Evolutionary conservation across 2,113 vertebrate genomes (phyloP), one percentile per base, ranked within the genome.

Genomic region (Porphyrio hochstetteri): DNA sequence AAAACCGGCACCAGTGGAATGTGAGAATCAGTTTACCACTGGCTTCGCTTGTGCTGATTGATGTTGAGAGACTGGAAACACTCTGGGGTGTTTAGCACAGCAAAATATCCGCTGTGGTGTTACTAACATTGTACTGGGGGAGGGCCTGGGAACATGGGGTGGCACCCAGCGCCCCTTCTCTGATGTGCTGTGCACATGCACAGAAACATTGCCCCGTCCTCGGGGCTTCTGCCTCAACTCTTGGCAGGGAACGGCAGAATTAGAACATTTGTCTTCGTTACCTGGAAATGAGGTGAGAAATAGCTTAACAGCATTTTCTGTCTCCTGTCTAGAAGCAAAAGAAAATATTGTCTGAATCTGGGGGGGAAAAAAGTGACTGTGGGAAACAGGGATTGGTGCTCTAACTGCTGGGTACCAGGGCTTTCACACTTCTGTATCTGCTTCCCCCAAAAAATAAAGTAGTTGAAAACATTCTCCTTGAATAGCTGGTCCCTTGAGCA

Each of bases 21-120:
- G 88, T 63, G 84, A 93, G 92, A 95, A 95, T 95, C 94, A 93
- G 79, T 94, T 96, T 96, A 95, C 85, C 88, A 86, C 84, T 59
- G 91, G 83, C 86, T 79, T 89, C 74, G 11, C 70, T 93, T 91
- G 65, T 72, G 56, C 75, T 95, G 93, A 95, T 94, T 88, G 93
- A 95, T 94, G 70, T 70, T 79, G 94, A 96, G 87, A 92, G 94
- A 89, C 95, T 94, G 89, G 86, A 93, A 97, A 59, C 75, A 71
- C 92, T 95, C 85, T 59, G 63, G 77, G 93, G 88, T 82, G 13
- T 81, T 93, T 92, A 93, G 64, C 63, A 56, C 29, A 38, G 77
- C 35, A 10, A 60, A 79, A 64, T 57, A 63, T 84, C 71, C 38
- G 19, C 64, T 35, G 19, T 87, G 71, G 7, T 71, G 33, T 85